These are phyloP conservation scores for Dasypogon diadema DNA, from an alignment of 2,888 invertebrate species.

Conservation along the genomic window DNA sequence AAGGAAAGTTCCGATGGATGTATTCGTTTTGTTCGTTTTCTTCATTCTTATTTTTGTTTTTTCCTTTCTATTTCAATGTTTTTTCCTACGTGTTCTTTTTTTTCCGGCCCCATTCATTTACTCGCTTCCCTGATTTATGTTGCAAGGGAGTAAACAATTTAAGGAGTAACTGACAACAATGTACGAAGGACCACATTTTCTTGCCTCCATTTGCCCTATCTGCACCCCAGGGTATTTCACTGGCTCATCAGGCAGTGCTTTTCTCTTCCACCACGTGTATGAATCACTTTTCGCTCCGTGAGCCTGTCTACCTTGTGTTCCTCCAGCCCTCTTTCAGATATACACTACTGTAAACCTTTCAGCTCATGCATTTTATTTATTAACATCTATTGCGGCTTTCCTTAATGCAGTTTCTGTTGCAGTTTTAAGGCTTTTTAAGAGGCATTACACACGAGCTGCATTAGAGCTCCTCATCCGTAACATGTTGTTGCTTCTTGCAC, in stretches of 20 bases:
- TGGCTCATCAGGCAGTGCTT: slow-evolving; percentile 2
- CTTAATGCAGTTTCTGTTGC: slow-evolving; percentile 42
- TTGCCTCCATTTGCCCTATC: not conserved
- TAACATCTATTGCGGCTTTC: slow-evolving; percentile 36
- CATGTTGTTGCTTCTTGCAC: not conserved
- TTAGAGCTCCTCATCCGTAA: slow-evolving; percentile 11
- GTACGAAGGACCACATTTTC: slow-evolving; percentile 42
- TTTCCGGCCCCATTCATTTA: slow-evolving; percentile 28
- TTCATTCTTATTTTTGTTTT: not conserved
- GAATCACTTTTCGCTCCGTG: not conserved
- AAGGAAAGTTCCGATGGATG: slow-evolving; percentile 21
- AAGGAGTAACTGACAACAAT: slow-evolving; percentile 49
- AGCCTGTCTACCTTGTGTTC: not conserved
- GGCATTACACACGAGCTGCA: slow-evolving; percentile 36
- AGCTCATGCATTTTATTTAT: slow-evolving; percentile 44
- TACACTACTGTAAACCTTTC: not conserved
- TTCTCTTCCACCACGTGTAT: not conserved
- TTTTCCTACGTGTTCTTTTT: slow-evolving; percentile 22
- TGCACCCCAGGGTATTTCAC: not conserved
- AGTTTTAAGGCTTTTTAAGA: slow-evolving; percentile 32
- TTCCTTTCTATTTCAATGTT: not conserved
- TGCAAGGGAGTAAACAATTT: slow-evolving; percentile 32
- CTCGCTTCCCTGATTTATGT: slow-evolving; percentile 41
- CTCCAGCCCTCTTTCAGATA: not conserved
- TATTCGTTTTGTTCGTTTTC: not conserved